These are phyloP conservation scores for Meghimatium bilineatum DNA, from an alignment of 2,888 invertebrate genomes.

Conservation along the genomic window DNA sequence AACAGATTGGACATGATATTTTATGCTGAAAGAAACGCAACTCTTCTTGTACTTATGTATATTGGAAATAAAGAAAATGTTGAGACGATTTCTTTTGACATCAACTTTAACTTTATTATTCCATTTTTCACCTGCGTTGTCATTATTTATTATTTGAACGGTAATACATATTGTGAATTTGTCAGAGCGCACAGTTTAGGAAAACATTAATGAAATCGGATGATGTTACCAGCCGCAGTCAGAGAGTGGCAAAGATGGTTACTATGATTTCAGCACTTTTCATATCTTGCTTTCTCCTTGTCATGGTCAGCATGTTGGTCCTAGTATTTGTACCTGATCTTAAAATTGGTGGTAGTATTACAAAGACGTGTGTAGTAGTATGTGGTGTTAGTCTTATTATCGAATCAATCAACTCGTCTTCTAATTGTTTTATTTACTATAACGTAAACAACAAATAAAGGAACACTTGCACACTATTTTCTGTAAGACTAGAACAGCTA, in stretches of 20 bases:
- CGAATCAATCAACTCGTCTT: not conserved
- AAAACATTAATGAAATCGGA: not conserved
- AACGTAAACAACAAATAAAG: not conserved
- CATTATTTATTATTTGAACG: too few relatives aligned
- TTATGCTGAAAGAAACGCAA: not conserved
- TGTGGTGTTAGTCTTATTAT: not conserved
- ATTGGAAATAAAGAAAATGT: not conserved
- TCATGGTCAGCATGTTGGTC: too few relatives aligned
- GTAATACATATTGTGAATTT: not conserved
- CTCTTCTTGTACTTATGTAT: not conserved
- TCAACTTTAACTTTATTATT: not conserved
- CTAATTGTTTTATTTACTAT: not conserved
- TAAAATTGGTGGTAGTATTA: not conserved
- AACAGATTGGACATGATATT: not conserved
- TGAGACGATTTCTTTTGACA: not conserved
- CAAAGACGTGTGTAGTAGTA: not conserved
- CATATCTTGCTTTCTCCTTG: not conserved
- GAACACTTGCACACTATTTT: too few relatives aligned
- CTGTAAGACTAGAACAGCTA: too few relatives aligned
- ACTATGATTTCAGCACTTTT: not conserved
- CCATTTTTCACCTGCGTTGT: not conserved
- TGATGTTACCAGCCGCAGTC: not conserved
- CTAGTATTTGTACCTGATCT: not conserved
- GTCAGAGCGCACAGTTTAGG: not conserved
- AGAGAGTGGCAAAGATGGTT: not conserved